phyloP scores from a whole-genome alignment of 1,140 invertebrate genomes.

The Heliconius melpomene region DNA sequence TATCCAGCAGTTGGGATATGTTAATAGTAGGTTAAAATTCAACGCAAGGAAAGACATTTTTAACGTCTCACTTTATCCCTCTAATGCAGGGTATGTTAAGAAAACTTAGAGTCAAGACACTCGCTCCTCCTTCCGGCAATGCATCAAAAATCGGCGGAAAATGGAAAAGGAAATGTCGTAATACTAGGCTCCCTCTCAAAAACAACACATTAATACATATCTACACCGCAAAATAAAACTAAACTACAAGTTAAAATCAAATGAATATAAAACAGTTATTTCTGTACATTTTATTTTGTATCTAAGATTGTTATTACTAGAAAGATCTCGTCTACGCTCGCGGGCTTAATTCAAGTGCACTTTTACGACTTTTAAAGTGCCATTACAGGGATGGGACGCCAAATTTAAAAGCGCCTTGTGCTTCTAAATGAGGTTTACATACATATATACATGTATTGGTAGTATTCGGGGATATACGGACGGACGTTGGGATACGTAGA shows the following conservation, averaged over 20 bases:
- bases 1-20: too few relatives aligned
- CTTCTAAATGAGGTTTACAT: constrained; percentile 27
- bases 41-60: too few relatives aligned
- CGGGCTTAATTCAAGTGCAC: constrained; percentile 48
- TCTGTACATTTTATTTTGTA: constrained; percentile 9
- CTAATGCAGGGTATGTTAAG: too few relatives aligned
- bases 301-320: constrained; percentile 19
- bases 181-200: too few relatives aligned
- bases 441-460: background rate
- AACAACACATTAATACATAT: background rate
- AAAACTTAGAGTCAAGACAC: too few relatives aligned
- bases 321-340: constrained; percentile 26
- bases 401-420: constrained; percentile 58
- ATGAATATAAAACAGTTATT: constrained; percentile 22
- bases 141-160: too few relatives aligned
- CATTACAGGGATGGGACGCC: constrained; percentile 54
- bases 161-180: too few relatives aligned
- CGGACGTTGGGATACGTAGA: background rate
- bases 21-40: too few relatives aligned
- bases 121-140: too few relatives aligned
- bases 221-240: background rate
- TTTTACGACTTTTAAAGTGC: constrained; percentile 70
- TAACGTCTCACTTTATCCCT: too few relatives aligned
- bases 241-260: constrained; percentile 10
- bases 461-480: background rate